Evolutionary conservation across 2,113 vertebrate genomes (phyloP).

Genomic region (Oophaga pumilio): DNA sequence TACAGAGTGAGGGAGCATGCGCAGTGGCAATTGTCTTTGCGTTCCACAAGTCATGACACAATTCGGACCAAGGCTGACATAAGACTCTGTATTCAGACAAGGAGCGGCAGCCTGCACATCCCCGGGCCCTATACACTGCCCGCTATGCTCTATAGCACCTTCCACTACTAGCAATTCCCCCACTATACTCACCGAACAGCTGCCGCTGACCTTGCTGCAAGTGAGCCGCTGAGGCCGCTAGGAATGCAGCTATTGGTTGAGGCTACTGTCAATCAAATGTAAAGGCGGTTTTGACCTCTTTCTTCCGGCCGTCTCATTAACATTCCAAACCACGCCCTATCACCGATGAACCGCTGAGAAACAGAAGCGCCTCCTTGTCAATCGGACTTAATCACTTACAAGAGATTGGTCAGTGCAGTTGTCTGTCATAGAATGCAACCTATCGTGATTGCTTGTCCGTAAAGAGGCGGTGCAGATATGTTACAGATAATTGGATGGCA

Average conservation of each 20-base stretch:
- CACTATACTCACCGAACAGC: slow-evolving; percentile 7
- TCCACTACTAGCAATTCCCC: not conserved
- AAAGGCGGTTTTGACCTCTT: not conserved
- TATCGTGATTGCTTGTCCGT: not conserved
- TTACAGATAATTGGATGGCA: no score
- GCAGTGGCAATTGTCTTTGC: not conserved
- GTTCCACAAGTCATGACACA: not conserved
- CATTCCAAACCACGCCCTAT: not conserved
- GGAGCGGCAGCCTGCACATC: not conserved
- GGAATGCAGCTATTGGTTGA: not conserved
- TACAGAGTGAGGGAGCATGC: not conserved
- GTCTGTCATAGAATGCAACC: not conserved
- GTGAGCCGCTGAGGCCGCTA: not conserved
- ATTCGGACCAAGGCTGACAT: not conserved
- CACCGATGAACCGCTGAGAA: no score
- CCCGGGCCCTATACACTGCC: not conserved
- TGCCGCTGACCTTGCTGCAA: slow-evolving; percentile 30
- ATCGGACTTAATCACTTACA: not conserved
- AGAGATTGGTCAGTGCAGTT: not conserved
- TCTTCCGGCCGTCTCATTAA: not conserved
- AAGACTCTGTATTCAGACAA: no score
- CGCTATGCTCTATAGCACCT: not conserved
- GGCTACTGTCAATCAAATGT: not conserved
- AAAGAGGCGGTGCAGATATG: not conserved
- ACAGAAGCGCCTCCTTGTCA: no score